Evolutionary conservation across 2,888 invertebrate genomes (phyloP).

Genomic region (Creontiades dilutus): DNA sequence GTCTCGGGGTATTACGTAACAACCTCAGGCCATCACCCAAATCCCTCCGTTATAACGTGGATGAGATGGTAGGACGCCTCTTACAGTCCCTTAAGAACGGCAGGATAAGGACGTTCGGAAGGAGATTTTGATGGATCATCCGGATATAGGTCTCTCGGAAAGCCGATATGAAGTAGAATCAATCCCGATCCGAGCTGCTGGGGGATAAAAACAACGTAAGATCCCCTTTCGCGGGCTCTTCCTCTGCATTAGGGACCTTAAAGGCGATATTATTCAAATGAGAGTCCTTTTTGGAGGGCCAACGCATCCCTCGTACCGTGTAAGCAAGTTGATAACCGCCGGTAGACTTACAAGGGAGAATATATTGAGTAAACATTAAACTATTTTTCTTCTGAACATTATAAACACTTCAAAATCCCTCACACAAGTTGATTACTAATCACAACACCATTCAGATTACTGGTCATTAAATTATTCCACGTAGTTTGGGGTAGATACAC

Average conservation of each 20-base stretch:
- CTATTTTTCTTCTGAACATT: too few relatives aligned
- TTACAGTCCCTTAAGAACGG: not conserved
- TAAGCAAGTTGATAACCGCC: too few relatives aligned
- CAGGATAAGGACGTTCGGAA: not conserved
- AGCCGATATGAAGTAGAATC: not conserved
- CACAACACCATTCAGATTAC: too few relatives aligned
- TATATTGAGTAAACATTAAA: too few relatives aligned
- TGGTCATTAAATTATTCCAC: too few relatives aligned
- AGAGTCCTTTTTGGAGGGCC: too few relatives aligned
- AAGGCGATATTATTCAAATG: not conserved
- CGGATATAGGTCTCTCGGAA: not conserved
- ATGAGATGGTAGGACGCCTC: not conserved
- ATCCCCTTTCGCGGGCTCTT: not conserved
- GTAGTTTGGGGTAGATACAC: too few relatives aligned
- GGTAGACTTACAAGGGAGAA: too few relatives aligned
- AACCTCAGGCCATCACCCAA: not conserved
- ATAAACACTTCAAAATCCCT: too few relatives aligned
- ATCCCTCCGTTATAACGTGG: not conserved
- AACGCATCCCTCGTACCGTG: too few relatives aligned
- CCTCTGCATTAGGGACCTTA: not conserved
- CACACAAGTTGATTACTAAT: too few relatives aligned
- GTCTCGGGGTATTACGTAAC: not conserved
- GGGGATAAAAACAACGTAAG: not conserved
- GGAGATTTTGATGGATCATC: slow-evolving; percentile 1
- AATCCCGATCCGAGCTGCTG: not conserved